Conservation (phyloP, 1,140 invertebrate species). For the Drosophila ficusphila region DNA sequence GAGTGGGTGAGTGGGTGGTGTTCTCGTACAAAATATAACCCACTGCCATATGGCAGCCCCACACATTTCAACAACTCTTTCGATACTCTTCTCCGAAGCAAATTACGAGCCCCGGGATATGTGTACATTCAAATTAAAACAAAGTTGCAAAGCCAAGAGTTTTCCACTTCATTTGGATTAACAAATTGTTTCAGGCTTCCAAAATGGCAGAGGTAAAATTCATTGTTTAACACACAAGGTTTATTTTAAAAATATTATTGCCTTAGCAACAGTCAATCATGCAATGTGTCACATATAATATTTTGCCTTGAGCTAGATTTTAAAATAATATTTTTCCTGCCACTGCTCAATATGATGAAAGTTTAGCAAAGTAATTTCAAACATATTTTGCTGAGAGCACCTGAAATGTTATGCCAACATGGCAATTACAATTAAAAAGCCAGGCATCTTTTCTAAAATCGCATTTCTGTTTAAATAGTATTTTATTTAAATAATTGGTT, state of each 20-base stretch:
- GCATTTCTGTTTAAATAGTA: no score
- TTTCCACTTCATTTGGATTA: conserved; percentile 22
- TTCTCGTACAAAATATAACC: conserved; percentile 13
- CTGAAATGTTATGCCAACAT: no score
- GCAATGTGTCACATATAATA: not conserved
- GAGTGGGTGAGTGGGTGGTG: not conserved
- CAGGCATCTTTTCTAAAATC: no score
- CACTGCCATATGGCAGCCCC: conserved; percentile 13
- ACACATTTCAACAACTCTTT: conserved; percentile 3
- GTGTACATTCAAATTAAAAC: conserved; percentile 29
- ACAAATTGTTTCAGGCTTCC: conserved; percentile 20
- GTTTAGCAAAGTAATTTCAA: not conserved
- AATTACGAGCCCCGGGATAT: conserved; percentile 32
- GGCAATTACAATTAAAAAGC: no score
- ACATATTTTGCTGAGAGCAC: no score
- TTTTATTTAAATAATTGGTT: no score
- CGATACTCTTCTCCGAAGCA: conserved; percentile 25
- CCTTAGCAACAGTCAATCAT: conserved; percentile 24
- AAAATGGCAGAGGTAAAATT: not conserved
- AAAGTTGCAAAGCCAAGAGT: conserved; percentile 30
- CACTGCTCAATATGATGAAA: not conserved
- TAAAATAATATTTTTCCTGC: conserved; percentile 3
- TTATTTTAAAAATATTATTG: conserved; percentile 13
- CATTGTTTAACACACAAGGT: not conserved
- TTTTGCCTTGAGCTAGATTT: conserved; percentile 1